phyloP scores from a whole-genome alignment of 92 coral and sea anemone species.

The Porites rus region DNA sequence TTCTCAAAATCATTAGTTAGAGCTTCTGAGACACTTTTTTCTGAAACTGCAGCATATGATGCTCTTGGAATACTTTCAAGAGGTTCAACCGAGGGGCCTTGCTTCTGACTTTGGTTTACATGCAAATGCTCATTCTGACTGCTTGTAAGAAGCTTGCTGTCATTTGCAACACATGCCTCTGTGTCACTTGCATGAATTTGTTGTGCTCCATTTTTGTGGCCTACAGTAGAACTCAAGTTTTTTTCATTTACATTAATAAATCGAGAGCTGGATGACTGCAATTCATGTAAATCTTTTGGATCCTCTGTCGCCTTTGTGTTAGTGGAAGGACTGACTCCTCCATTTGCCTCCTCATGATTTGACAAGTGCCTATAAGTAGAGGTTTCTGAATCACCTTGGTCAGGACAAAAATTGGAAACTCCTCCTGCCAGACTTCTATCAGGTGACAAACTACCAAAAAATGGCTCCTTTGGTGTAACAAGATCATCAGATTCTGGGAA shows the following conservation, averaged over 20 bases:
- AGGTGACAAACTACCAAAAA: not conserved
- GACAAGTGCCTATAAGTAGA: not conserved
- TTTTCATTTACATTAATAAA: no score
- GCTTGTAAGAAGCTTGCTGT: no score
- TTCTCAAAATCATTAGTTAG: not conserved
- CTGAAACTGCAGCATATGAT: no score
- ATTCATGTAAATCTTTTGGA: not conserved
- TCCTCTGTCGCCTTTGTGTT: not conserved
- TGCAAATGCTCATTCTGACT: no score
- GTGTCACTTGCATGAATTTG: no score
- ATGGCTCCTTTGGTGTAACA: not conserved
- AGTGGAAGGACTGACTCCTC: not conserved
- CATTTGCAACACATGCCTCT: no score
- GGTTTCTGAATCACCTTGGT: not conserved
- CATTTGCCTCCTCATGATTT: not conserved
- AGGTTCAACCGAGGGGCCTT: no score
- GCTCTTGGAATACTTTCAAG: no score
- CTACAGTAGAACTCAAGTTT: no score
- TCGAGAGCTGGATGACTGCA: not conserved
- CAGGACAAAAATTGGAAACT: no score
- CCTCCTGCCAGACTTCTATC: not conserved
- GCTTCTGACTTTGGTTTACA: no score
- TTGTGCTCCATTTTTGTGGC: no score
- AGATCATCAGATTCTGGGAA: not conserved
- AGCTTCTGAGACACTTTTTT: not conserved